Evolutionary conservation across 2,888 invertebrate genomes (phyloP).

Genomic region (Caenorhabditis becei): DNA sequence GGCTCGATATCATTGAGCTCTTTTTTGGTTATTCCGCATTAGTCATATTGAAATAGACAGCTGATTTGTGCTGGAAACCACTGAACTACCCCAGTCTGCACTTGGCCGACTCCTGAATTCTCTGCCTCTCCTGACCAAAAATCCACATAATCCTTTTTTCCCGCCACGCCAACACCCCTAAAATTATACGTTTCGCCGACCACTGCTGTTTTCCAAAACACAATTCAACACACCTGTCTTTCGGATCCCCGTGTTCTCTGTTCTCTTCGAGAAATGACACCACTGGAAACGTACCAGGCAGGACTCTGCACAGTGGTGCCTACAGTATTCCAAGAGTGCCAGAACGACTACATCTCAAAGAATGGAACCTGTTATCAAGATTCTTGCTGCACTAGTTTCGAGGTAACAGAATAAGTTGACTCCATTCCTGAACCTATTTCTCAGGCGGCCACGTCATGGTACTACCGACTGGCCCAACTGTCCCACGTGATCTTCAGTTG

Average conservation of each 20-base stretch:
- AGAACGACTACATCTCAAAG: conserved; percentile 41
- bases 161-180: not conserved
- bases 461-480: conserved; percentile 50
- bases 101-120: not conserved
- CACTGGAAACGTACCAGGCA: conserved; percentile 23
- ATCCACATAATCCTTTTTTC: not conserved
- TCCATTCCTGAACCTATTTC: not conserved
- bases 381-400: conserved; percentile 55
- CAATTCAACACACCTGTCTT: not conserved
- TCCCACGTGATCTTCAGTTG: conserved; percentile 51
- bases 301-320: conserved; percentile 34
- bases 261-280: too few relatives aligned
- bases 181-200: not conserved
- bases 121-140: not conserved
- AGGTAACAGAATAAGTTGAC: not conserved
- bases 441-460: conserved; percentile 59
- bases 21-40: not conserved
- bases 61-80: not conserved
- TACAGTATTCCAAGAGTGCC: conserved; percentile 22
- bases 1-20: not conserved
- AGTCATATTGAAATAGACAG: not conserved
- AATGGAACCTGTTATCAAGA: conserved; percentile 58
- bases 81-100: not conserved
- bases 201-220: conserved; percentile 8
- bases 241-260: too few relatives aligned